Percentiles rank a stretch among this genome's conserved stretches.
Evolutionary conservation across 2,888 invertebrate species (phyloP).

Genomic region (Cerceris rybyensis): DNA sequence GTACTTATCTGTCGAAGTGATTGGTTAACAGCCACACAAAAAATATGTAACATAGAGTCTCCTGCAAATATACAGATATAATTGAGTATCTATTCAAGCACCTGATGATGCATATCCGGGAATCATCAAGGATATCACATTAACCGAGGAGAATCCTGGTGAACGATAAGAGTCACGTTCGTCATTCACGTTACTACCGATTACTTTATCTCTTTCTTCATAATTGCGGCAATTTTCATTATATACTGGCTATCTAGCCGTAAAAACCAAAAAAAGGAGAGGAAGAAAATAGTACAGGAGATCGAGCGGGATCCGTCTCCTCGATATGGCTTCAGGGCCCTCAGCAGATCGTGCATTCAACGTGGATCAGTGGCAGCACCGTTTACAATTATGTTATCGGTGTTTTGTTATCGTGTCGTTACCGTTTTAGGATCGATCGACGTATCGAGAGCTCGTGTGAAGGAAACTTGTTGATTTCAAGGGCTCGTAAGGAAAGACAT

Average conservation of each 20-base stretch:
- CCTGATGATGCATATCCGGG: conserved; percentile 8
- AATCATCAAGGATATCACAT: conserved; percentile 31
- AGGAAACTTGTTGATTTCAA: conserved; percentile 34
- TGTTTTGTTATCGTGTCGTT: conserved; percentile 33
- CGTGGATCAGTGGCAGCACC: conserved; percentile 19
- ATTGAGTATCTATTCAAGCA: not conserved
- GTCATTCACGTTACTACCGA: conserved; percentile 39
- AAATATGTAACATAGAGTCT: not conserved
- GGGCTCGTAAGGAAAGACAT: conserved; percentile 17
- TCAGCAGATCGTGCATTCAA: conserved; percentile 1
- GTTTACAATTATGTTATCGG: conserved; percentile 66
- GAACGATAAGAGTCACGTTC: conserved; percentile 3
- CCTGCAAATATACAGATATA: not conserved
- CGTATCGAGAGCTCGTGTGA: conserved; percentile 13
- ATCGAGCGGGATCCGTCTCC: not conserved
- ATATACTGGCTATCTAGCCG: conserved; percentile 66
- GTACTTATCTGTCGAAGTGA: not conserved
- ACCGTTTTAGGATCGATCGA: conserved; percentile 21
- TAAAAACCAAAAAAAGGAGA: conserved; percentile 11
- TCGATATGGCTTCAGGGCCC: no score
- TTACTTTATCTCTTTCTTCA: conserved; percentile 62
- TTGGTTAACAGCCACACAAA: not conserved
- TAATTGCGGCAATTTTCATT: conserved; percentile 68
- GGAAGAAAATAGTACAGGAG: conserved; percentile 4
- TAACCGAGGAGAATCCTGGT: not conserved